Base-by-base conservation (phyloP, 1,140 invertebrate genomes). In the Triops cancriformis region DNA sequence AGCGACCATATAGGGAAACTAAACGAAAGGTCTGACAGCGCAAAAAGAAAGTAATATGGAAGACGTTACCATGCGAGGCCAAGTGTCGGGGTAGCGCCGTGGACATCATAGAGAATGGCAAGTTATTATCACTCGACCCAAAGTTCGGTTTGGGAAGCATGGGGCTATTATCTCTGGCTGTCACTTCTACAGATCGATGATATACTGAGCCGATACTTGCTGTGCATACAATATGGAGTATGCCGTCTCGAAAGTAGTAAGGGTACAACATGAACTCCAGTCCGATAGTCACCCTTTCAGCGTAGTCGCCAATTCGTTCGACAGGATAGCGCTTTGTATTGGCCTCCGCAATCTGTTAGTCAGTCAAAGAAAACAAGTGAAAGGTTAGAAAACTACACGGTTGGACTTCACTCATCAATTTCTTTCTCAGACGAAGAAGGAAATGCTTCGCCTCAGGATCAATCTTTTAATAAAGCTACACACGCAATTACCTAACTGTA, bases 121-220 rank as follows among this genome's bases (percentile, higher is more conserved):
- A 64, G 51, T 64, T 64, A 64, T 64, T 64, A 23, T 64, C 18
- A 23, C 51, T 23, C 51, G 51, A 64, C 51, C 51, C 51, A 18
- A 64, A 18, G 51, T 64, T 64, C 51, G 51, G 51, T 64, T 64
- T 64, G 51, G 51, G 51, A 64, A 14, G 51, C 51, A 64, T 64
- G 14, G 51, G 51, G 2, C 51, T 64, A 64, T 18, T 64, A 64
- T 64, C 51, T 64, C 51, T 18, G 51, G 51, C 51, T 64, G 51
- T 23, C 51, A 64, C 23, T 64, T 64, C 51, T 12, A 64, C 51
- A 64, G 51, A 64, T 64, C 51, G 51, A 64, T 64, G 9, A 64
- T 64, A 64, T 3, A 64, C 51, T 18, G 51, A 64, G 51, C 51
- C 51, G 51, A 64, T 64, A 18, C 14, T 64, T 1, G 11, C 51